Evolutionary conservation across 2,888 invertebrate genomes (phyloP), one percentile per base, ranked within the genome.

Genomic region (Lithophane leautieri): DNA sequence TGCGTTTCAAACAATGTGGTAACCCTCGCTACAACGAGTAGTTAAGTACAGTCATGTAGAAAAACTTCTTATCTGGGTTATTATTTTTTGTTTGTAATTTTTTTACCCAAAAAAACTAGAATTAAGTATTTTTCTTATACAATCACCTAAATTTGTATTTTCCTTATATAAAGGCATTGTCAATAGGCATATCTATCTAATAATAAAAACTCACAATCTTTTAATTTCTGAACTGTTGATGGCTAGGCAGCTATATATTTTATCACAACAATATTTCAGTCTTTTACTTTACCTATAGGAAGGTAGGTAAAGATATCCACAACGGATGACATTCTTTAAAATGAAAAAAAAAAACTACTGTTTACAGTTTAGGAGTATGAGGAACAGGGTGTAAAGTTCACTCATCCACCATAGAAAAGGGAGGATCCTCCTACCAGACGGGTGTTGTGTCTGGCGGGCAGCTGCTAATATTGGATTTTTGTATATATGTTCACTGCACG

Each of bases 1-100:
- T 65, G 63, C 85, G 73, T 83, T 77, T 81, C 70, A 77, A 84
- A 73, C 73, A 81, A 70, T 78, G 68, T 54, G 50, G 79, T 60
- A 42, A 54, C 62, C 52, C 65, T 76, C 54, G 19, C 34, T 82
- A 73, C 50, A 50, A 50, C 58, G 25, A 56, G 19, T 63, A 25
- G 42, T 22, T 50, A n/a, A 6, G 47, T 76, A 69, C 54, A 61
- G 34, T 69, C 52, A 54, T n/a, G 42, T 28, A 54, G 42, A 44
- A 34, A 56, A 61, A 28, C 25, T 40, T 14, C 0, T 12, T 4
- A 16, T 4, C 1, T 11, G 8, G n/a, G 14, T 22, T 3, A n/a
- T 67, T 42, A 28, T 42, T 56, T 28, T 42, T 60, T 68, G 16
- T 12, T 22, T 42, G 25, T 22, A 28, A 2, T 47, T 40, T 19